Base-by-base conservation (phyloP, 2,113 vertebrate species). In the Microtus pennsylvanicus region DNA sequence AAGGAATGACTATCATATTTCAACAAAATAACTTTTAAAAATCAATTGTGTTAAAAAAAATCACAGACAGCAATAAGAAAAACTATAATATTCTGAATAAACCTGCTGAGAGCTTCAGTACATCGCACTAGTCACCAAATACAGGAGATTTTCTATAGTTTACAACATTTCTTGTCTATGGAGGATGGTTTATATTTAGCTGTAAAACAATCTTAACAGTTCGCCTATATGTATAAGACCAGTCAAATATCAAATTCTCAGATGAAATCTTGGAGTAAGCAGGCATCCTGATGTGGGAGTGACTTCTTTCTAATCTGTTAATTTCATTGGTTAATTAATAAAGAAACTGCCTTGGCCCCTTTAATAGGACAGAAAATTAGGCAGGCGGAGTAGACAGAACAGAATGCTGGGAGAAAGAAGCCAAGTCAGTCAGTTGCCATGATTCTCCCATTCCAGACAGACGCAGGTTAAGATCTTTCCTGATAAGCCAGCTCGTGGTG, bases 41-140 rank as follows among this genome's bases (percentile, higher is more conserved):
- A 87, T 45, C 72, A 94, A 76, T 93, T 94, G 90, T 89, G 42
- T 14, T 94, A 24, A 88, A 87, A 72, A 67, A 83, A 89, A 83
- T 83, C 91, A 38, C 81, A 82, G 91, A 77, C 76, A 95, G 10
- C 72, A 92, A 91, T 63, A 3, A 96, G 63, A 81, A 92, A 24
- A 80, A 90, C 52, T 50, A 38, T 7, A 86, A 28, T 69, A 52
- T 47, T 87, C 63, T 70, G 9, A 69, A 38, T 65, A 92, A 93
- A 30, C 3, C 17, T 26, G 70, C 19, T 30, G 24, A 82, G 17
- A 12, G 24, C 14, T 52, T 90, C 12, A 87, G 87, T 35, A 55
- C 28, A 76, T 1, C 55, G 33, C 11, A 38, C 14, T 2, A 91
- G 35, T 24, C 21, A 89, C 81, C 33, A 77, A 63, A 76, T 76